These are phyloP conservation scores for Callipepla californica DNA, from an alignment of 2,113 vertebrate genomes.

Conservation along the genomic window DNA sequence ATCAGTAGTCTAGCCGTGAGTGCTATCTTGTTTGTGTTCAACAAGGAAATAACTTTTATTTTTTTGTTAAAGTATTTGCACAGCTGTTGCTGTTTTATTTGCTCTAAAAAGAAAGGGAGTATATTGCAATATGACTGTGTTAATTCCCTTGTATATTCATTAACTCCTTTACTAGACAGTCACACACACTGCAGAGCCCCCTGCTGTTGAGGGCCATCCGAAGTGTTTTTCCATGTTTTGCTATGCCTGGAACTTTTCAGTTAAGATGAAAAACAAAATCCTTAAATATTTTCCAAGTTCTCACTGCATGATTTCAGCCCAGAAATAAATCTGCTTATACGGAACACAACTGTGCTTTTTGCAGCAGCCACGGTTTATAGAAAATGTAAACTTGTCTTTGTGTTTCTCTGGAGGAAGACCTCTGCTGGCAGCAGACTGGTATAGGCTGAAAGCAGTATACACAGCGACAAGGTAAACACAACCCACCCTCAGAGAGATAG, in stretches of 20 bases:
- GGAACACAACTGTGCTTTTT: background rate
- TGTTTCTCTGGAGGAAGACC: background rate
- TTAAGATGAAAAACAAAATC: background rate
- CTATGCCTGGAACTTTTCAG: background rate
- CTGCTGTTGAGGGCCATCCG: conserved; percentile 3
- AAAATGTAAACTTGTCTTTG: background rate
- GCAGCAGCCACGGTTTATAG: background rate
- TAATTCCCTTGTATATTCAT: background rate
- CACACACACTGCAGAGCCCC: conserved; percentile 16
- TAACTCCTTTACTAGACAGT: background rate
- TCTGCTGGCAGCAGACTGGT: background rate
- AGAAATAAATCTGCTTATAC: background rate
- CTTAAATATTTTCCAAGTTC: background rate
- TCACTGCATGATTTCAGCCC: background rate
- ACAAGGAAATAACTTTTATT: background rate
- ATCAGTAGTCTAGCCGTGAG: background rate
- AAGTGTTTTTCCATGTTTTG: background rate
- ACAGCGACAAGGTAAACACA: background rate
- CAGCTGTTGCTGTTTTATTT: background rate
- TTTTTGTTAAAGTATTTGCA: background rate
- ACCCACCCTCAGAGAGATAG: background rate
- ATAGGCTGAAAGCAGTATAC: background rate
- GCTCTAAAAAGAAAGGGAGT: background rate
- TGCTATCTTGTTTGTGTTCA: background rate
- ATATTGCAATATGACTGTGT: background rate